phyloP scores from a whole-genome alignment of 2,797 vertebrate genomes.

The Pteronotus mesoamericanus region DNA sequence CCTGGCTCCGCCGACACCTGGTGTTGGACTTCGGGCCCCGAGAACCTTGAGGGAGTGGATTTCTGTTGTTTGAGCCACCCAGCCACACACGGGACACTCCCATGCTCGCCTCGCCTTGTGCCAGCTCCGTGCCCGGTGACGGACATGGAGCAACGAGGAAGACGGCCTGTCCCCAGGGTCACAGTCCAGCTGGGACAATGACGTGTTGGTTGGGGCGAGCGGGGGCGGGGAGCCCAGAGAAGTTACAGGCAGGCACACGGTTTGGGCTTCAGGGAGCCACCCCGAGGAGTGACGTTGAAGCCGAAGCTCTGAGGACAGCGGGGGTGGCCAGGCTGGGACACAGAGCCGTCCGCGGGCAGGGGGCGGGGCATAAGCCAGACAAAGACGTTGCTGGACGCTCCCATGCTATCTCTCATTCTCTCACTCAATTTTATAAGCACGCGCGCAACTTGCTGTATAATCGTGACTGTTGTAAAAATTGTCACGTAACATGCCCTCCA shows the following conservation, averaged over 20 bases:
- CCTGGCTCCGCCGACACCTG: fast-evolving
- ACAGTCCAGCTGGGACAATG: no score
- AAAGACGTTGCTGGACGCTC: fast-evolving
- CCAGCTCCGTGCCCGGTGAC: neutral
- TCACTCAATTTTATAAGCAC: fast-evolving
- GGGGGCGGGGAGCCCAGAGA: neutral
- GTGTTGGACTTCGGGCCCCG: neutral
- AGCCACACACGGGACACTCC: no score
- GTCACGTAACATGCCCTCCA: fast-evolving
- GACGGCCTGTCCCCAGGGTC: neutral
- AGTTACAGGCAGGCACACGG: fast-evolving
- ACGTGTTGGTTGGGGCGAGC: no score
- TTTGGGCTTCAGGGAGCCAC: neutral
- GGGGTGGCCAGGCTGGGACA: neutral
- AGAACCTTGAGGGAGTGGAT: neutral
- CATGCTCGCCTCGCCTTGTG: fast-evolving
- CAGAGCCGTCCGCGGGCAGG: fast-evolving
- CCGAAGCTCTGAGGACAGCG: neutral
- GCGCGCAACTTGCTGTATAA: fast-evolving
- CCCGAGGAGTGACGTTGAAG: fast-evolving
- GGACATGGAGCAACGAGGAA: no score
- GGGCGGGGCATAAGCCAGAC: fast-evolving
- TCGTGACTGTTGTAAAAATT: fast-evolving
- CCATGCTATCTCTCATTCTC: fast-evolving
- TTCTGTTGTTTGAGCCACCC: neutral